Evolutionary conservation across 2,888 invertebrate species (phyloP).

Genomic region (Drosophila barbarae): DNA sequence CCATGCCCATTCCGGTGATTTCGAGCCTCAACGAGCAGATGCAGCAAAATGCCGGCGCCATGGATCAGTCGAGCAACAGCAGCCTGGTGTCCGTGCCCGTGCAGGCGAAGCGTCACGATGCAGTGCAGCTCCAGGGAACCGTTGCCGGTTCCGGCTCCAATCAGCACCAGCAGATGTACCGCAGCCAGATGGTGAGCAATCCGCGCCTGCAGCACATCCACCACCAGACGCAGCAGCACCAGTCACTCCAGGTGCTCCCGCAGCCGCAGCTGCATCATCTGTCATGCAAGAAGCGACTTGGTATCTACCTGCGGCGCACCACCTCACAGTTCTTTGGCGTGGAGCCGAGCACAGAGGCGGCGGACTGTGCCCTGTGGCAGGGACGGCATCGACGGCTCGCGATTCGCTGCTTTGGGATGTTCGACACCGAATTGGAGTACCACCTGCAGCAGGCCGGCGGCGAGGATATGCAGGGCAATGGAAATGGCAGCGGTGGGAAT

Average conservation of each 20-base stretch:
- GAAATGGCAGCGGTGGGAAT: constrained; percentile 2
- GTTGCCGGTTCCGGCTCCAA: constrained; percentile 37
- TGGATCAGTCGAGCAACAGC: constrained; percentile 27
- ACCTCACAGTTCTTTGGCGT: constrained; percentile 79
- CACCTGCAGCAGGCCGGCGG: constrained; percentile 22
- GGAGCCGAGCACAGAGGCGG: constrained; percentile 75
- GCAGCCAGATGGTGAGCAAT: constrained; percentile 31
- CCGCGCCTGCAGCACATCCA: constrained; percentile 36
- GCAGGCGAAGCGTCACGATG: constrained; percentile 19
- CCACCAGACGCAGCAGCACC: constrained; percentile 30
- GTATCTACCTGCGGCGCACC: constrained; percentile 76
- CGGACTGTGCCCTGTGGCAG: constrained; percentile 76
- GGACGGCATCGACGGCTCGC: constrained; percentile 79
- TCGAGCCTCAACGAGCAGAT: constrained; percentile 22
- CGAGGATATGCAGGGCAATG: constrained; percentile 22
- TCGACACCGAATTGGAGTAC: constrained; percentile 46
- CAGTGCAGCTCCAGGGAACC: constrained; percentile 1
- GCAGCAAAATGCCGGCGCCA: not conserved
- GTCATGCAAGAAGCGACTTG: constrained; percentile 76
- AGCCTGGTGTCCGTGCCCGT: constrained; percentile 54
- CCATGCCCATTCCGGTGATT: constrained; percentile 33
- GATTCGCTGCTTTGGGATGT: constrained; percentile 75
- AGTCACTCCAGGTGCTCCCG: constrained; percentile 38
- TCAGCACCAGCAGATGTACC: constrained; percentile 51
- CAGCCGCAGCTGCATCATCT: constrained; percentile 52